A percentile compares a stretch with the other conserved stretches of the same genome.
These are phyloP conservation scores for Sarcoramphus papa DNA, from an alignment of 2,797 vertebrate species.

Conservation along the genomic window DNA sequence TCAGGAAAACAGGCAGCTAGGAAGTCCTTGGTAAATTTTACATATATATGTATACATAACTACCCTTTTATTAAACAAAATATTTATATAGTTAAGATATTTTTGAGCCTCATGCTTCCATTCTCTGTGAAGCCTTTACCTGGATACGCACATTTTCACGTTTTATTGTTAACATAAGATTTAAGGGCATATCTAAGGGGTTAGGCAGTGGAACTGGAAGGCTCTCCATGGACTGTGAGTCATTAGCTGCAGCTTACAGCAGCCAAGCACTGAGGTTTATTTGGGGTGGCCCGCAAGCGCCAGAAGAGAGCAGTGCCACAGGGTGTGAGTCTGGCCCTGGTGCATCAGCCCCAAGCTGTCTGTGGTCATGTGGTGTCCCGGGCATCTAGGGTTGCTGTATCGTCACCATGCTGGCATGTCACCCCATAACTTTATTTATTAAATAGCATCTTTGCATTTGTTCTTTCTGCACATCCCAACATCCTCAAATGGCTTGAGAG, in stretches of 20 bases:
- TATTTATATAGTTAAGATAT: not conserved
- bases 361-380: not conserved
- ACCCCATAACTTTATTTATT: not conserved
- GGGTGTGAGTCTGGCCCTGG: not conserved
- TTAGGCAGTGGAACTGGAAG: not conserved
- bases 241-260: not conserved
- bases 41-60: no score
- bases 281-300: accelerated
- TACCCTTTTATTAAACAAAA: not conserved
- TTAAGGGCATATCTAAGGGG: not conserved
- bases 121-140: not conserved
- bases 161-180: not conserved
- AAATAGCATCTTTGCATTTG: not conserved
- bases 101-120: not conserved
- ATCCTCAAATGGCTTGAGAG: not conserved
- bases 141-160: not conserved
- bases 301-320: not conserved
- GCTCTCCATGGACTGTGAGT: not conserved
- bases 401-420: not conserved
- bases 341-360: not conserved
- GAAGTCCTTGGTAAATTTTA: not conserved
- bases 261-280: not conserved
- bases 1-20: not conserved
- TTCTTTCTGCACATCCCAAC: not conserved
- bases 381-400: not conserved